Evolutionary conservation across 1,140 invertebrate species (phyloP).

Genomic region (Drosophila funebris): DNA sequence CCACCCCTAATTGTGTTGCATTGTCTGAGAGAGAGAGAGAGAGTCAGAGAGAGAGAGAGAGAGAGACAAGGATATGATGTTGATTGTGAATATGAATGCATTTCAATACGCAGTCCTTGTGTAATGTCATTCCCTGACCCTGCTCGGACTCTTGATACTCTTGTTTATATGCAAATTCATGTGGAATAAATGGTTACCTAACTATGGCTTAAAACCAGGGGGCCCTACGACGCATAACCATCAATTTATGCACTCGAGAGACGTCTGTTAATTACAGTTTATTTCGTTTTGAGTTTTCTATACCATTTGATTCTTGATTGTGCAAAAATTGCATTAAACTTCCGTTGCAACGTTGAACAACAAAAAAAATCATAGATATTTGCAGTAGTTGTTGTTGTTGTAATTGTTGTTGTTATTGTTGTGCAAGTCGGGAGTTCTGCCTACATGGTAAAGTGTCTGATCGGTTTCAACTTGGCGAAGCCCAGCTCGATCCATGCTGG

Average conservation of each 20-base stretch:
- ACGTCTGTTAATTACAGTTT: conserved; percentile 70
- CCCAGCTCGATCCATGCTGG: no score
- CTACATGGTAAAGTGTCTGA: no score
- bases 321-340: conserved; percentile 48
- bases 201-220: conserved; percentile 4
- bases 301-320: conserved; percentile 24
- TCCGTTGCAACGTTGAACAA: conserved; percentile 48
- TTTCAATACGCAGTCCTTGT: conserved; percentile 39
- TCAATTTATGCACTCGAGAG: conserved; percentile 31
- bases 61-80: not conserved
- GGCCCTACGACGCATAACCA: conserved; percentile 12
- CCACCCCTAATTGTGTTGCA: conserved; percentile 69
- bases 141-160: not conserved
- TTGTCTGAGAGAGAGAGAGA: conserved; percentile 35
- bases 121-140: conserved; percentile 43
- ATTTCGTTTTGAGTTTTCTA: conserved; percentile 40
- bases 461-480: no score
- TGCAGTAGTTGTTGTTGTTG: conserved; percentile 25
- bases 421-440: no score
- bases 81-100: conserved; percentile 39
- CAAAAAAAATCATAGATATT: conserved; percentile 10
- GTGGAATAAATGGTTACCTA: conserved; percentile 61
- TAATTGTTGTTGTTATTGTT: no score
- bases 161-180: conserved; percentile 65
- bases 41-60: not conserved